Percentiles rank a stretch among this genome's conserved stretches.
These are phyloP conservation scores for Cantharis rufa DNA, from an alignment of 2,888 invertebrate genomes.

Conservation along the genomic window DNA sequence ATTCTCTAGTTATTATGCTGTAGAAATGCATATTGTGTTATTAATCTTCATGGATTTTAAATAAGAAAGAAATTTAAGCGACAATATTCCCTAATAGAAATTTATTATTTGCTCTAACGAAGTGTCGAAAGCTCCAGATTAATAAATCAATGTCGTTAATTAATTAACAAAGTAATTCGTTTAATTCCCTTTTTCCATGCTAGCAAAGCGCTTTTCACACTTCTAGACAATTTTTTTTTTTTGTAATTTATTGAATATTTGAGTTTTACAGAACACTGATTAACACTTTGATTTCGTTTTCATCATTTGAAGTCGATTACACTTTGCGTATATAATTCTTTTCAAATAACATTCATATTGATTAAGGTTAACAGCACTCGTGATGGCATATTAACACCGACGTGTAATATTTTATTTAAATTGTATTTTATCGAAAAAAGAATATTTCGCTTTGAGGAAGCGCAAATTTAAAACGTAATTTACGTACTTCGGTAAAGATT, in stretches of 20 bases:
- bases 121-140: neutral
- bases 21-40: neutral
- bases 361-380: neutral
- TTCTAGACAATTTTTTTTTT: neutral
- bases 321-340: neutral
- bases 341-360: neutral
- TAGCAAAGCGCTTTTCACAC: neutral
- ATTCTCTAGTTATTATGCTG: no score
- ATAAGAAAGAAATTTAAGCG: neutral
- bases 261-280: neutral
- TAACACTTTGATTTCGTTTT: neutral
- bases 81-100: neutral
- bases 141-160: neutral
- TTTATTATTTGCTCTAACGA: neutral
- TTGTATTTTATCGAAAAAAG: no score
- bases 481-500: neutral
- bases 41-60: neutral
- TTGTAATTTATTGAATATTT: neutral
- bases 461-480: neutral
- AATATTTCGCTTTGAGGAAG: neutral
- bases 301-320: neutral
- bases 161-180: neutral
- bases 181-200: neutral
- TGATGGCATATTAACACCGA: neutral
- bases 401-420: neutral